Percentiles rank a stretch among this genome's conserved stretches.
phyloP scores from a whole-genome alignment of 2,113 vertebrate species.

The Campylomormyrus numenius region DNA sequence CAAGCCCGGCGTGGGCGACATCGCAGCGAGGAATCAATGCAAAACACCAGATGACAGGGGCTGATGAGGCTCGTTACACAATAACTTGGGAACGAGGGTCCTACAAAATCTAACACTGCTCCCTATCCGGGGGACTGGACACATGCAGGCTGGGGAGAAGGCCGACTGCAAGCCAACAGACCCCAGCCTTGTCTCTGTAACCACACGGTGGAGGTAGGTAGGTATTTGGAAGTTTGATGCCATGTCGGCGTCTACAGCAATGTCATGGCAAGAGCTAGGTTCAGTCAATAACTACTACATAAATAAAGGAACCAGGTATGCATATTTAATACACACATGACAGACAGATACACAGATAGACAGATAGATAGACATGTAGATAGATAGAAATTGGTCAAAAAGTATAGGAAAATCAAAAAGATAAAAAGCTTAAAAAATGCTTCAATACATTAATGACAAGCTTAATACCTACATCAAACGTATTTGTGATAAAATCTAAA shows the following conservation, averaged over 20 bases:
- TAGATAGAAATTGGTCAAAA: no score
- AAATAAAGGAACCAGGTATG: neutral
- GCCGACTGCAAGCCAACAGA: neutral
- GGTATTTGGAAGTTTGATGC: neutral
- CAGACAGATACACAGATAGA: neutral
- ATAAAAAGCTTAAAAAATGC: no score
- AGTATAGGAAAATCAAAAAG: no score
- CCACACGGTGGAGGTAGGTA: neutral
- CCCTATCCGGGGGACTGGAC: neutral
- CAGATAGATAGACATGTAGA: no score
- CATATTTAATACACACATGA: neutral
- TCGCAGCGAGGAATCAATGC: neutral
- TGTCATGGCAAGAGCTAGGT: neutral
- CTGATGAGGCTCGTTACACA: neutral
- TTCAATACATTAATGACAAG: no score
- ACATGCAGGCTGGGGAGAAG: neutral
- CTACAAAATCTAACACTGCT: neutral
- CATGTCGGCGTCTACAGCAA: no score
- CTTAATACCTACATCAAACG: no score
- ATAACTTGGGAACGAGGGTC: neutral
- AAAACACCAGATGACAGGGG: neutral
- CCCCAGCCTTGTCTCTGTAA: neutral
- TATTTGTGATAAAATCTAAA: no score
- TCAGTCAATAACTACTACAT: neutral
- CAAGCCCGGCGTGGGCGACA: neutral